These are phyloP conservation scores for Setipinna tenuifilis DNA, from an alignment of 2,797 vertebrate species.

Conservation along the genomic window DNA sequence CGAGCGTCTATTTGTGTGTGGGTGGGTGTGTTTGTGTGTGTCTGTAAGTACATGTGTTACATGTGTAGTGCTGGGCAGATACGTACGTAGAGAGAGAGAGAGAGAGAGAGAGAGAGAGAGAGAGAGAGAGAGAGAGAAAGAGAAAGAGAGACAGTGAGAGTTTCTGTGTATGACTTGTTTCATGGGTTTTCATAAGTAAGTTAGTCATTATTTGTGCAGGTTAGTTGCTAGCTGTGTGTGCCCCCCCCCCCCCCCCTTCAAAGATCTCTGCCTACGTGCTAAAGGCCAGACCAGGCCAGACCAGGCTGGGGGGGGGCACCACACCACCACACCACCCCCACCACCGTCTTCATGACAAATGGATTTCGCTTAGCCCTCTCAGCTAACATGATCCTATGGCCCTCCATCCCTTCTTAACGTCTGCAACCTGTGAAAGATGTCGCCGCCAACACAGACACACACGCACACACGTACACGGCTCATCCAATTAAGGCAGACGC, in stretches of 20 bases:
- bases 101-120: too few relatives aligned
- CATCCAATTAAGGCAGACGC: constrained; percentile 59
- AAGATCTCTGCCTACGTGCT: constrained; percentile 56
- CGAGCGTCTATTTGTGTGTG: neutral
- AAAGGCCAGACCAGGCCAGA: constrained; percentile 44
- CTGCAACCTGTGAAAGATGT: constrained; percentile 36
- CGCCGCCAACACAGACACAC: constrained; percentile 22
- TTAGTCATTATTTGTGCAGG: neutral
- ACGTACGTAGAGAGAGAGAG: too few relatives aligned
- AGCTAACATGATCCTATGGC: constrained; percentile 56
- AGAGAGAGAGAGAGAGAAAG: too few relatives aligned
- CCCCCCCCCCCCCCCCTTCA: constrained; percentile 14
- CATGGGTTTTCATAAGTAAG: constrained; percentile 29
- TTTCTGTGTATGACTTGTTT: constrained; percentile 29
- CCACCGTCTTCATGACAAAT: constrained; percentile 48
- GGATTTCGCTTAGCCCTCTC: constrained; percentile 57
- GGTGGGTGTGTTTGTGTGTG: neutral
- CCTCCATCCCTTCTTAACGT: constrained; percentile 44
- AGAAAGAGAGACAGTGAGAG: neutral
- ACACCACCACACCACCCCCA: constrained; percentile 17
- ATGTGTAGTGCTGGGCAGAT: too few relatives aligned
- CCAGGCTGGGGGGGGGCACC: constrained; percentile 41
- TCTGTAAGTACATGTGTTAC: too few relatives aligned
- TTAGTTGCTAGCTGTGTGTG: neutral
- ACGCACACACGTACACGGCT: constrained; percentile 35